These are phyloP conservation scores for Diadromus collaris DNA, from an alignment of 2,888 invertebrate species.

Conservation along the genomic window DNA sequence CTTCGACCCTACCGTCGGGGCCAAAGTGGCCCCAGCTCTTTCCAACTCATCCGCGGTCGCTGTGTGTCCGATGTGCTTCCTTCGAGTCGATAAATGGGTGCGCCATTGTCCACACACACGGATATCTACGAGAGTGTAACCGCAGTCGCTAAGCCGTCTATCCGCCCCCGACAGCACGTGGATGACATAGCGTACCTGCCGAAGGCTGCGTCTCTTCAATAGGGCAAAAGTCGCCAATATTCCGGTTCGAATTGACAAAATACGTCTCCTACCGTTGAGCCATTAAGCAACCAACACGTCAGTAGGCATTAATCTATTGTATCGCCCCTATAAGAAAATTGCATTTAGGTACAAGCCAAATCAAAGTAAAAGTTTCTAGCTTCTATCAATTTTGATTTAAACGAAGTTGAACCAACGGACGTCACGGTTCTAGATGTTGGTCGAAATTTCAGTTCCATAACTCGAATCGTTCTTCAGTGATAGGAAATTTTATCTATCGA, in stretches of 20 bases:
- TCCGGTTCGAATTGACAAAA: neutral
- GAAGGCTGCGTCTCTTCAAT: neutral
- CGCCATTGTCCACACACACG: slow-evolving; percentile 48
- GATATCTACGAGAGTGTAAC: slow-evolving; percentile 13
- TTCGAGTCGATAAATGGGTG: slow-evolving; percentile 60
- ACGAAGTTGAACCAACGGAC: neutral
- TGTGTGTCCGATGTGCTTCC: slow-evolving; percentile 19
- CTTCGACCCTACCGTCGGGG: slow-evolving; percentile 28
- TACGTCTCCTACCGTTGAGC: neutral
- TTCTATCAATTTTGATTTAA: neutral
- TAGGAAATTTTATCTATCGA: neutral
- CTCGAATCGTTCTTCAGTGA: neutral
- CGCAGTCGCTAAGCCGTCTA: slow-evolving; percentile 15
- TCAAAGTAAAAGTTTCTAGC: neutral
- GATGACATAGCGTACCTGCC: neutral
- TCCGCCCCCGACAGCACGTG: neutral
- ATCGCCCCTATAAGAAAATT: neutral
- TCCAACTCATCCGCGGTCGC: slow-evolving; percentile 15
- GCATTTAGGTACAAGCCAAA: too few species aligned
- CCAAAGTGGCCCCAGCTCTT: slow-evolving; percentile 21
- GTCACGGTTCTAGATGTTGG: neutral
- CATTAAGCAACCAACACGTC: neutral
- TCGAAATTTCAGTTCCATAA: neutral
- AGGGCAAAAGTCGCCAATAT: neutral
- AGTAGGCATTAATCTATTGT: neutral